Evolutionary conservation across 2,113 vertebrate genomes (phyloP).

Genomic region (Helogale parvula): DNA sequence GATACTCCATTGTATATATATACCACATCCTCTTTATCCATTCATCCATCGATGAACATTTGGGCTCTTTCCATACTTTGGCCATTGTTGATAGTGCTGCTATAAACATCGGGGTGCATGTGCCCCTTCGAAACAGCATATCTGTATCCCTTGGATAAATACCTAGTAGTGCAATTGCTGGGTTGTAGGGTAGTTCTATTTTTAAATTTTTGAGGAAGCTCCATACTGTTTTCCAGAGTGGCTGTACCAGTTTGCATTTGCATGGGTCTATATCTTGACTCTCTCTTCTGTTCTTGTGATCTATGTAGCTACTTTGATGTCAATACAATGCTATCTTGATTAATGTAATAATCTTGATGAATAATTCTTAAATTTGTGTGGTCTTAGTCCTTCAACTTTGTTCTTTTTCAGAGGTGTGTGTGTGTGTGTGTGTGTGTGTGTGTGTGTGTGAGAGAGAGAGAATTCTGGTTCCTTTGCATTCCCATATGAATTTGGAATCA

Average conservation of each 20-base stretch:
- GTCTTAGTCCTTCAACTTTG: not conserved
- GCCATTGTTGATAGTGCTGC: no score
- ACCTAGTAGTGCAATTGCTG: no score
- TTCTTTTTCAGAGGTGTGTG: not conserved
- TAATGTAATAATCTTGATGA: not conserved
- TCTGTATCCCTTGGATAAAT: no score
- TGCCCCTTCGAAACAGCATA: no score
- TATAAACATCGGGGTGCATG: no score
- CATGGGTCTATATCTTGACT: not conserved
- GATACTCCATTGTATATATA: no score
- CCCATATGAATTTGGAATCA: conserved; percentile 8
- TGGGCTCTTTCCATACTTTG: no score
- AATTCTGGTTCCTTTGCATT: not conserved
- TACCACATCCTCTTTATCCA: no score
- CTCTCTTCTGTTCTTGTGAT: not conserved
- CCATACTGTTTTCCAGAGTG: no score
- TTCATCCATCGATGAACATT: no score
- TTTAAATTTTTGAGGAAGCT: no score
- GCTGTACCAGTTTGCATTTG: not conserved
- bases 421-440: not conserved
- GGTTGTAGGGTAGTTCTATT: no score
- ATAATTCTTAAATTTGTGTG: not conserved
- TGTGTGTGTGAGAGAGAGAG: not conserved
- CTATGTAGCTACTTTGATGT: not conserved
- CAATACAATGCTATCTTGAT: not conserved